Percentiles rank a stretch among this genome's conserved stretches.
These are phyloP conservation scores for Chelonus formosanus DNA, from an alignment of 2,888 invertebrate genomes.

Conservation along the genomic window DNA sequence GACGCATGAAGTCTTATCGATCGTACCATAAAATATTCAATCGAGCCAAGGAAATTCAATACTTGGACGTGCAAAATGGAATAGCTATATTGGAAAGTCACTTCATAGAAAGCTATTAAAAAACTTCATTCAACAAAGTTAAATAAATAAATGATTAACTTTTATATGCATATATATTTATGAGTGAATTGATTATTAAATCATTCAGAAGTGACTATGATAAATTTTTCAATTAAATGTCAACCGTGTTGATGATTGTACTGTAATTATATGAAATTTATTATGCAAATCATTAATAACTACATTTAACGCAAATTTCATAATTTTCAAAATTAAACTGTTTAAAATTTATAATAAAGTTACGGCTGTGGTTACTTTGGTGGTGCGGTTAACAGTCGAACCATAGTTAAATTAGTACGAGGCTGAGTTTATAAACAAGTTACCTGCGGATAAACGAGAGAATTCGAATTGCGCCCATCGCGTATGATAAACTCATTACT, in stretches of 20 bases:
- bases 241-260: not conserved
- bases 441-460: slow-evolving; percentile 26
- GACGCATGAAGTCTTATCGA: slow-evolving; percentile 46
- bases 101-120: too few species aligned
- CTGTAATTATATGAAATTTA: slow-evolving; percentile 18
- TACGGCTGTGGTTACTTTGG: slow-evolving; percentile 36
- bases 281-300: slow-evolving; percentile 29
- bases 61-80: slow-evolving; percentile 43
- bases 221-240: too few species aligned
- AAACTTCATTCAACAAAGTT: too few species aligned
- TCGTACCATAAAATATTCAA: slow-evolving; percentile 57
- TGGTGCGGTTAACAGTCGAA: slow-evolving; percentile 36
- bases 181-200: too few species aligned
- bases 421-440: slow-evolving; percentile 46
- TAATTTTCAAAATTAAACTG: slow-evolving; percentile 43
- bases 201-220: too few species aligned
- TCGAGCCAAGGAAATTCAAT: slow-evolving; percentile 58
- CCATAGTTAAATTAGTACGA: slow-evolving; percentile 40
- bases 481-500: slow-evolving; percentile 10
- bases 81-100: slow-evolving; percentile 12
- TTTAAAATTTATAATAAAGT: slow-evolving; percentile 41
- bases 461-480: slow-evolving; percentile 7
- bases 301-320: slow-evolving; percentile 30
- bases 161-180: not conserved
- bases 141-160: too few species aligned